Percentiles rank a stretch among this genome's conserved stretches.
These are phyloP conservation scores for Hydractinia echinata DNA, from an alignment of 30 jellyfish, hydroid and myxozoan species.

Conservation along the genomic window DNA sequence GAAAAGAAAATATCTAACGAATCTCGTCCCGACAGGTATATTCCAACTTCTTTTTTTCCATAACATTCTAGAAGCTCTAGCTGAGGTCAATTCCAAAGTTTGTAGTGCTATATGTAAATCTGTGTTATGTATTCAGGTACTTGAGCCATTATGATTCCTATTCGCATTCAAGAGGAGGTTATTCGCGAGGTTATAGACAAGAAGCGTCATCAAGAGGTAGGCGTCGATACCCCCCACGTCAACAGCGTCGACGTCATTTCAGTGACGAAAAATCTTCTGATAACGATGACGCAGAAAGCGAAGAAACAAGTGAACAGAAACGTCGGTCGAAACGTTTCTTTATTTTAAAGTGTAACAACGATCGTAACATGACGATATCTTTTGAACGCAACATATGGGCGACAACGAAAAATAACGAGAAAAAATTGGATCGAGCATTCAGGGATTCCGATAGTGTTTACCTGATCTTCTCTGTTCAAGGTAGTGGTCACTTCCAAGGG, in stretches of 20 bases:
- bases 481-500: constrained; percentile 92
- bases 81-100: no score
- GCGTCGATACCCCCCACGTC: neutral
- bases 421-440: constrained; percentile 76
- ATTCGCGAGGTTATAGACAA: neutral
- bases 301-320: constrained; percentile 22
- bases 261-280: constrained; percentile 29
- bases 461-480: constrained; percentile 81
- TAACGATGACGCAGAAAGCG: constrained; percentile 11
- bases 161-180: constrained; percentile 5
- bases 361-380: constrained; percentile 74
- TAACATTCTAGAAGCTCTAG: no score
- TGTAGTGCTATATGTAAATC: no score
- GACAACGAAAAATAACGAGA: constrained; percentile 85
- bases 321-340: constrained; percentile 42
- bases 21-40: no score
- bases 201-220: neutral
- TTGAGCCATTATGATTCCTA: neutral
- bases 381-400: constrained; percentile 93
- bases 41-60: no score
- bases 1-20: neutral
- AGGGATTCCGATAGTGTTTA: constrained; percentile 52
- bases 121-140: no score
- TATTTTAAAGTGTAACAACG: constrained; percentile 85
- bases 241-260: constrained; percentile 15